Percentiles rank a stretch among this genome's conserved stretches.
phyloP scores from a whole-genome alignment of 2,113 vertebrate genomes.

The Nycticryphes semicollaris region DNA sequence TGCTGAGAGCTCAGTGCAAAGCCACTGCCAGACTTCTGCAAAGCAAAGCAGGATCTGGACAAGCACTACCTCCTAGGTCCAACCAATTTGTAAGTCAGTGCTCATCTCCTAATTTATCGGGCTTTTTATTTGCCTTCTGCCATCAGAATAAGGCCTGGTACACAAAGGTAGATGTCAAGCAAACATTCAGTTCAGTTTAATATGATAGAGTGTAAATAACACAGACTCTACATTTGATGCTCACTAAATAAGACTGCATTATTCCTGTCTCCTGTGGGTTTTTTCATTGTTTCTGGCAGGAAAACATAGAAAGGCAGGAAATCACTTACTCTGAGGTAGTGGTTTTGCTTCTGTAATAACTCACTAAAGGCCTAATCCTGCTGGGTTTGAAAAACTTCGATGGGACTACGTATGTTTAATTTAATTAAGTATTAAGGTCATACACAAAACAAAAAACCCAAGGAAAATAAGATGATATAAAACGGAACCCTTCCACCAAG shows the following conservation, averaged over 20 bases:
- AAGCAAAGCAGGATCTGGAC: not conserved
- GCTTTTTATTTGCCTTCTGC: constrained; percentile 27
- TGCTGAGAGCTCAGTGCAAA: not conserved
- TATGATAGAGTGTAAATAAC: constrained; percentile 60
- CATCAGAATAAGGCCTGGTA: constrained; percentile 26
- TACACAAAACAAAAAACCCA: not conserved
- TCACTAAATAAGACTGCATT: constrained; percentile 55
- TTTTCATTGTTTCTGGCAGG: constrained; percentile 27
- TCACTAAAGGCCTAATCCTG: constrained; percentile 16
- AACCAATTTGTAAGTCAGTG: not conserved
- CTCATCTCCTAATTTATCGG: constrained; percentile 41
- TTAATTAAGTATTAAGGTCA: constrained; percentile 29
- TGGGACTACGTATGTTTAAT: not conserved
- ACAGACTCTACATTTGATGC: not conserved
- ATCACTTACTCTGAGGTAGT: not conserved
- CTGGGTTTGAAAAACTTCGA: not conserved
- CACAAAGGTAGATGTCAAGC: constrained; percentile 65
- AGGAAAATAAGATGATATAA: not conserved
- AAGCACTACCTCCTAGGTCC: not conserved
- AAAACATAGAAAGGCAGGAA: not conserved
- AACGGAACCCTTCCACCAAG: not conserved
- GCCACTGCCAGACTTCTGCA: fast-evolving
- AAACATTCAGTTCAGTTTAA: constrained; percentile 64
- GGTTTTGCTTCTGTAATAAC: constrained; percentile 12
- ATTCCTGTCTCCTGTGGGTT: constrained; percentile 15